These are phyloP conservation scores for Callaeas wilsoni DNA, from an alignment of 2,113 vertebrate genomes.

Conservation along the genomic window DNA sequence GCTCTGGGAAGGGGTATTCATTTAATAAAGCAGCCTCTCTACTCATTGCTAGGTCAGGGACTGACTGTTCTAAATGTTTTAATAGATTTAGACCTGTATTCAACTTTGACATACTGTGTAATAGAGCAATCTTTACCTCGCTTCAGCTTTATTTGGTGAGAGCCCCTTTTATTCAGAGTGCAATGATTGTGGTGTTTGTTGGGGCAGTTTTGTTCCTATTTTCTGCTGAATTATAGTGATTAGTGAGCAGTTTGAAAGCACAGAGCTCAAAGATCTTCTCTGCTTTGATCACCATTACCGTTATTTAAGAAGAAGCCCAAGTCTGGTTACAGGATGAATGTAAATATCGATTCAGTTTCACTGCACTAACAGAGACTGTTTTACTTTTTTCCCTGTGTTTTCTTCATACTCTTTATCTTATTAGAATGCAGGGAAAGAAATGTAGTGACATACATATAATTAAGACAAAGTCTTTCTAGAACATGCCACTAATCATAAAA, in stretches of 20 bases:
- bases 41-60: neutral
- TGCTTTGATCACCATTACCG: slow-evolving; percentile 41
- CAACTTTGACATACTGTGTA: slow-evolving; percentile 14
- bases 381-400: neutral
- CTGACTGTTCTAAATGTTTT: neutral
- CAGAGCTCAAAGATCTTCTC: slow-evolving; percentile 15
- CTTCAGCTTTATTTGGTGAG: slow-evolving; percentile 21
- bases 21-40: slow-evolving; percentile 12
- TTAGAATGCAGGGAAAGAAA: neutral
- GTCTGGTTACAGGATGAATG: neutral
- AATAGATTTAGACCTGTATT: slow-evolving; percentile 18
- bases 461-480: neutral
- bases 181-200: slow-evolving; percentile 27
- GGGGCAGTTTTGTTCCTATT: slow-evolving; percentile 26
- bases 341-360: slow-evolving; percentile 1
- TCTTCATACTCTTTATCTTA: neutral
- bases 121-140: slow-evolving; percentile 1
- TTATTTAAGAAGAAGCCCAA: neutral
- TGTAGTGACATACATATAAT: neutral
- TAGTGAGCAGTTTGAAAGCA: slow-evolving; percentile 30
- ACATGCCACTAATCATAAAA: neutral
- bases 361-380: neutral
- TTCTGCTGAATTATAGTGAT: slow-evolving; percentile 60
- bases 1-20: neutral
- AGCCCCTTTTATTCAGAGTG: slow-evolving; percentile 17